phyloP scores from a whole-genome alignment of 2,113 vertebrate genomes.

The Spizaetus ornatus region DNA sequence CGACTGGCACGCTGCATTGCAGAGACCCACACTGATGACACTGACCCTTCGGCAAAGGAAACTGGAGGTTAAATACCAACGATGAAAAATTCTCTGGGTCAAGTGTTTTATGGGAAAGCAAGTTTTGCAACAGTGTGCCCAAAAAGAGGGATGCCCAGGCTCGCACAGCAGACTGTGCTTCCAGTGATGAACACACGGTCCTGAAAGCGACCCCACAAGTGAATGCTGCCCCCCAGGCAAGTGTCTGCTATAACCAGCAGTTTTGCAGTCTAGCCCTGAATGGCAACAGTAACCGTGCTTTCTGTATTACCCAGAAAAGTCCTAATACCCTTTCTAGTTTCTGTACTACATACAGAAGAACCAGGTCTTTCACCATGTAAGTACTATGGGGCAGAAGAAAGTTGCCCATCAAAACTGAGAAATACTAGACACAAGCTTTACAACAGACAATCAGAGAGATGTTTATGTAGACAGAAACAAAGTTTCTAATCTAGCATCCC shows the following conservation, averaged over 20 bases:
- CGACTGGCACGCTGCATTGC: rapidly evolving
- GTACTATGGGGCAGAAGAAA: background rate
- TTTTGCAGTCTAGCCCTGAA: background rate
- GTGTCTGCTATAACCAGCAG: background rate
- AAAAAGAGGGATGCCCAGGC: background rate
- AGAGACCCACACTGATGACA: background rate
- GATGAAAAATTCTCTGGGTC: background rate
- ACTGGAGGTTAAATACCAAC: background rate
- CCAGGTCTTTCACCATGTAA: background rate
- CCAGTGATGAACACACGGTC: background rate
- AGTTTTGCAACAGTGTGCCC: background rate
- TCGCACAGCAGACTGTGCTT: background rate
- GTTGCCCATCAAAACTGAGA: background rate
- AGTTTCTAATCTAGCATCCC: background rate
- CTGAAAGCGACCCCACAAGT: background rate
- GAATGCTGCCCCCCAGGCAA: background rate
- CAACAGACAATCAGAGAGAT: background rate
- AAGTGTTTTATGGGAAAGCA: background rate
- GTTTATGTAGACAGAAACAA: background rate
- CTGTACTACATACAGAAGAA: background rate
- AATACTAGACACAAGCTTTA: background rate
- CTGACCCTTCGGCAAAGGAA: background rate
- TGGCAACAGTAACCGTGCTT: background rate
- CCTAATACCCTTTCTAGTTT: background rate
- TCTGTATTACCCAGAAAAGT: background rate